These are phyloP conservation scores for Morpho helenor DNA, from an alignment of 2,888 invertebrate species.

Conservation along the genomic window DNA sequence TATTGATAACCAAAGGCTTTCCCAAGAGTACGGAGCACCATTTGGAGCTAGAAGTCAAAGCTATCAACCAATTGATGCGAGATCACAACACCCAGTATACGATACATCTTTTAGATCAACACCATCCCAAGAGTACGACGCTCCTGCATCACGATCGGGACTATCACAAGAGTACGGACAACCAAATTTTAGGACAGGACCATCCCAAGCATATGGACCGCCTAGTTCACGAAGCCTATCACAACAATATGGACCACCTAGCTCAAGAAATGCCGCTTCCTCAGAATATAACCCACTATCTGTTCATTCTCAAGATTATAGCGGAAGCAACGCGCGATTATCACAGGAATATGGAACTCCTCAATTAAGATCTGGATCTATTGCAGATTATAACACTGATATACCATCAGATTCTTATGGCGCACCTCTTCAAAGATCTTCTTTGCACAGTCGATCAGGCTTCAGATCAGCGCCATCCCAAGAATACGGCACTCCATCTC, in stretches of 20 bases:
- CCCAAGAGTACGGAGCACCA: constrained; percentile 36
- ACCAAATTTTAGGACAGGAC: constrained; percentile 24
- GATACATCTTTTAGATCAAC: constrained; percentile 27
- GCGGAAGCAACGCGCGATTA: constrained; percentile 32
- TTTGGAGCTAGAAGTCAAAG: background rate
- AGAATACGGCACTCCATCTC: constrained; percentile 43
- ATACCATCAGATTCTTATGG: constrained; percentile 35
- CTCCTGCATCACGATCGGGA: constrained; percentile 31
- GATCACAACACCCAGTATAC: constrained; percentile 16
- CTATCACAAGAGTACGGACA: constrained; percentile 31
- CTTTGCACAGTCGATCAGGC: constrained; percentile 41
- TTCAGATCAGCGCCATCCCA: constrained; percentile 41
- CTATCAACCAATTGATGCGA: background rate
- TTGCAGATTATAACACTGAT: constrained; percentile 31
- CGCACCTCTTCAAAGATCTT: constrained; percentile 32
- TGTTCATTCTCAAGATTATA: constrained; percentile 37
- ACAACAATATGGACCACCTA: constrained; percentile 19
- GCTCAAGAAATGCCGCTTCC: constrained; percentile 11
- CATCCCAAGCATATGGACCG: constrained; percentile 39
- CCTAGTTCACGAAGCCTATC: constrained; percentile 38
- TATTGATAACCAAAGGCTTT: constrained; percentile 31
- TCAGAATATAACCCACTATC: constrained; percentile 38
- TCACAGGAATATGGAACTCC: constrained; percentile 35
- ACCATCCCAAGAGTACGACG: constrained; percentile 35
- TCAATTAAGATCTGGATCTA: constrained; percentile 25